Evolutionary conservation across 2,888 invertebrate species (phyloP).

Genomic region (Eurytoma californica): DNA sequence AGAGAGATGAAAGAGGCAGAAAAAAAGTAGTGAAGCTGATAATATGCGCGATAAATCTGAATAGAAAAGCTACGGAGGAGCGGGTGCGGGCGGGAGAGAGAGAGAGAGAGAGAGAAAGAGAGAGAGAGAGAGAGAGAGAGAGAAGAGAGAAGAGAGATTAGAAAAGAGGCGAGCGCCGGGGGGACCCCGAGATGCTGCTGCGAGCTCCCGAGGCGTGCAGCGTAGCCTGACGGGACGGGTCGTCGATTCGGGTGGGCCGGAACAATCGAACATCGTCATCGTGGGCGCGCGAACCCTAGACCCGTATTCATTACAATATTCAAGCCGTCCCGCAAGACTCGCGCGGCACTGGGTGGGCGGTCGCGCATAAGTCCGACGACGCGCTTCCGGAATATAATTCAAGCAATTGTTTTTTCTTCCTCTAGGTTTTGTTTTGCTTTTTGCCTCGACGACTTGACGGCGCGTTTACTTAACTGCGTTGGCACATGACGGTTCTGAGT

Average conservation of each 20-base stretch:
- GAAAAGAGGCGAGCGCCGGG: not conserved
- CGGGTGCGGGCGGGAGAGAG: constrained; percentile 8
- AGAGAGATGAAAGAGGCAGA: constrained; percentile 5
- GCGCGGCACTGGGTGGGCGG: constrained; percentile 25
- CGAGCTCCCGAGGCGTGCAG: not conserved
- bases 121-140: constrained; percentile 24
- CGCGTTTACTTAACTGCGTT: no score
- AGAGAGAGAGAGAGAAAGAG: not conserved
- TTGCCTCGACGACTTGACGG: no score
- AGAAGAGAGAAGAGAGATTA: not conserved
- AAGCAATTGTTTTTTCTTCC: not conserved
- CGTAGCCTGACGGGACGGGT: no score
- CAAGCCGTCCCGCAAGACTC: no score
- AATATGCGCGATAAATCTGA: constrained; percentile 46
- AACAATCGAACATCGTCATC: constrained; percentile 19
- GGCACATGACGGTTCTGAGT: no score
- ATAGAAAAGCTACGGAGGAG: constrained; percentile 23
- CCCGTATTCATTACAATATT: no score
- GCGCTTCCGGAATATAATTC: constrained; percentile 42
- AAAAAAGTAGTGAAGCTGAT: constrained; percentile 23
- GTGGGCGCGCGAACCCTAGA: constrained; percentile 2
- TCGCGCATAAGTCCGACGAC: constrained; percentile 14
- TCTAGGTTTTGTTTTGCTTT: not conserved
- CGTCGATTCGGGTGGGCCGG: constrained; percentile 15
- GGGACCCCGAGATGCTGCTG: constrained; percentile 2